Evolutionary conservation across 1,140 invertebrate species (phyloP), one percentile per base, ranked within the genome.

Genomic region (Hylaeus volcanicus): DNA sequence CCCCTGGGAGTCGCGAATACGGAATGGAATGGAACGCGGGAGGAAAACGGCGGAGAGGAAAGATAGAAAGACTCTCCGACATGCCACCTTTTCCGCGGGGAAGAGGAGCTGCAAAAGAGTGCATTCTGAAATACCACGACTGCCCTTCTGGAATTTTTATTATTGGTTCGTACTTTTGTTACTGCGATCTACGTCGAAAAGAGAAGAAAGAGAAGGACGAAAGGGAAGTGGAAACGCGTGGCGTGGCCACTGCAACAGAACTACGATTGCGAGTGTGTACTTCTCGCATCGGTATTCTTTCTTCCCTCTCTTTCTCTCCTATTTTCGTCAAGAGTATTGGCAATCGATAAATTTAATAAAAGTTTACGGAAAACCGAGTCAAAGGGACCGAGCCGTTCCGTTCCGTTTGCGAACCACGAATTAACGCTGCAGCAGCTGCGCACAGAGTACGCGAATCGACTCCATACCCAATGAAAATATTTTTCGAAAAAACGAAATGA

Each of bases 321-420:
- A 11, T 26, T 53, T 64, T 12, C 5, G 11, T 41, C 64, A 12
- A 61, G 2, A 39, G 71, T 79, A 86, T 75, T 26, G 83, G 56
- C 9, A 81, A 82, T 82, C 85, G 80, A 86, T 85, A 55, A 79
- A 64, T 79, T 85, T 82, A 79, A 85, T 82, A 82, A 85, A 77
- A 85, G 74, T 85, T 85, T 85, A 69, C 37, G 51, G 79, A 48
- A 70, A 81, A 70, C 45, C 66, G 51, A 81, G 73, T 69, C 79
- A 75, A 75, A 80, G 65, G 55, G 45, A 39, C 4, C 12, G 15
- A 37, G 11, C 37, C 26, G 55, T 43, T 37, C n/a, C 9, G 1
- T 55, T 68, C 39, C 43, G 41, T 48, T 2, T 45, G n/a, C 14
- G 45, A 43, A 5, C 11, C 41, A 8, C 72, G 72, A 74, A 61